Evolutionary conservation across 2,888 invertebrate genomes (phyloP).

Genomic region (Dicranocentrus wangi): DNA sequence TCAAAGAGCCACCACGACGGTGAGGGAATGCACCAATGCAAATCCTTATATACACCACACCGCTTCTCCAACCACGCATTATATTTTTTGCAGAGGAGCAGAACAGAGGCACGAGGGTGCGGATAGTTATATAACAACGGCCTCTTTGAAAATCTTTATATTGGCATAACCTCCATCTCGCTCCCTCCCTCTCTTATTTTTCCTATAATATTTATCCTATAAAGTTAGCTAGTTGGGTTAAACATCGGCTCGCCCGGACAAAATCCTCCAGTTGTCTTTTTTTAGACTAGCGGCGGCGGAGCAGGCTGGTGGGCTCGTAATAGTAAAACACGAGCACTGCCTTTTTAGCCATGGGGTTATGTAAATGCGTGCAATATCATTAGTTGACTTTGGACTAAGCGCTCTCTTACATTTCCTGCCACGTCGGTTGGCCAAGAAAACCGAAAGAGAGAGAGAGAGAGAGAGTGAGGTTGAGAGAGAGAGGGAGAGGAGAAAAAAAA

Average conservation of each 20-base stretch:
- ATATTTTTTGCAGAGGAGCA: too few relatives aligned
- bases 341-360: conserved; percentile 47
- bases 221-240: too few relatives aligned
- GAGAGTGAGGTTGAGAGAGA: background rate
- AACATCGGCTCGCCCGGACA: background rate
- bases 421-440: conserved; percentile 22
- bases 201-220: background rate
- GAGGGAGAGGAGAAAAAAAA: conserved; percentile 28
- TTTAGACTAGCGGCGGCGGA: background rate
- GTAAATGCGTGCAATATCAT: conserved; percentile 59
- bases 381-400: conserved; percentile 52
- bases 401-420: conserved; percentile 60
- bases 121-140: too few relatives aligned
- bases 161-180: too few relatives aligned
- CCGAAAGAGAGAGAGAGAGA: background rate
- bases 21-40: conserved; percentile 49
- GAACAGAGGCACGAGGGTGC: too few relatives aligned
- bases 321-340: too few relatives aligned
- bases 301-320: too few relatives aligned
- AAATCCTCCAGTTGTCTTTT: conserved; percentile 7
- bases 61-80: too few relatives aligned
- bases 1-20: conserved; percentile 39
- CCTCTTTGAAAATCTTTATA: too few relatives aligned
- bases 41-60: conserved; percentile 4
- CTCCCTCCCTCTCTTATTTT: background rate